These are phyloP conservation scores for Shargacucullia verbasci DNA, from an alignment of 2,888 invertebrate genomes.

Conservation along the genomic window DNA sequence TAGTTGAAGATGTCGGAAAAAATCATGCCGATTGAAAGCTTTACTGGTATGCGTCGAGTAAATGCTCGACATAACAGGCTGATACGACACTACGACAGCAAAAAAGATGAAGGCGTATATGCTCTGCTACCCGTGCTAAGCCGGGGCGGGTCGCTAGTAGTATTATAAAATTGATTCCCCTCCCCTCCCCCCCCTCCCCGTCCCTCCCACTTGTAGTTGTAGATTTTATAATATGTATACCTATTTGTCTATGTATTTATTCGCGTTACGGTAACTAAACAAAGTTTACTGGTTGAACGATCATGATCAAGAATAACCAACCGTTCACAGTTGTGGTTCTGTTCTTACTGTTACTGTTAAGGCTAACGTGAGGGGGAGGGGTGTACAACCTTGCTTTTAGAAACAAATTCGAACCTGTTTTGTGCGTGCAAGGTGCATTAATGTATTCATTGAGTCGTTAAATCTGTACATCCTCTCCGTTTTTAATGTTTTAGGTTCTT, in stretches of 20 bases:
- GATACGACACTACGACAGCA: too few relatives aligned
- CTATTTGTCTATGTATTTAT: constrained; percentile 35
- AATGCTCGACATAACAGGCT: too few relatives aligned
- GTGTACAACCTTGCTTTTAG: constrained; percentile 46
- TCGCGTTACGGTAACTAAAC: constrained; percentile 52
- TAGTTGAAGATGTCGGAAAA: too few relatives aligned
- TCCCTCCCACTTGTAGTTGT: background rate
- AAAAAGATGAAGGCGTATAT: too few relatives aligned
- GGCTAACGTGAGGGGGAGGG: constrained; percentile 1
- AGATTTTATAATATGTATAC: constrained; percentile 16
- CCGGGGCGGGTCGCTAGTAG: too few relatives aligned
- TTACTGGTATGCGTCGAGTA: too few relatives aligned
- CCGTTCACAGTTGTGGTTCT: constrained; percentile 48
- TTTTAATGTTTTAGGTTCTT: background rate
- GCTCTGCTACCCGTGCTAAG: too few relatives aligned
- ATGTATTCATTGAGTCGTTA: constrained; percentile 19
- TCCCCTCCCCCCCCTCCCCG: too few relatives aligned
- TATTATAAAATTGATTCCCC: background rate
- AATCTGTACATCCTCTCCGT: constrained; percentile 31
- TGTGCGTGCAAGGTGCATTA: constrained; percentile 26
- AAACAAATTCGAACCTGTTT: constrained; percentile 43
- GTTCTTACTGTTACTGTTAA: constrained; percentile 35
- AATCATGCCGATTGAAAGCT: too few relatives aligned
- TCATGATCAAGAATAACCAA: constrained; percentile 14
- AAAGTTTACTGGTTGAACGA: constrained; percentile 40